phyloP scores from a whole-genome alignment of 2,113 vertebrate species.

The Sturnus vulgaris region DNA sequence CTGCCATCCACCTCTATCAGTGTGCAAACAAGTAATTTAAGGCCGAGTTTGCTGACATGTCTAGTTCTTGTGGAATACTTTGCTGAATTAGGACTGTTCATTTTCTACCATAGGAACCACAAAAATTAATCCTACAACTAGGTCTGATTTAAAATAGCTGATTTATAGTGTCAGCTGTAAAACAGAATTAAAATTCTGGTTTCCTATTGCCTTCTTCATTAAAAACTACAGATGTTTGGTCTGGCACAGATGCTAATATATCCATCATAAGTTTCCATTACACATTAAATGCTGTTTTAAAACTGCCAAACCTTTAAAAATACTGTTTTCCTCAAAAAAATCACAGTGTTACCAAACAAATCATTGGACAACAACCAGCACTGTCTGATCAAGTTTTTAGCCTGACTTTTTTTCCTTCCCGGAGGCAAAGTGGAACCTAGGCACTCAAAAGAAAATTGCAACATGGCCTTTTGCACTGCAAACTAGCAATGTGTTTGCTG shows the following conservation, averaged over 20 bases:
- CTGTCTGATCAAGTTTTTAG: neutral
- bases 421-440: neutral
- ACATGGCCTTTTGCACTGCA: neutral
- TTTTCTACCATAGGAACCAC: neutral
- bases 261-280: neutral
- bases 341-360: neutral
- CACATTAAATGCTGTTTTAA: conserved; percentile 5
- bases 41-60: neutral
- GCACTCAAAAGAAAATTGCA: conserved; percentile 2
- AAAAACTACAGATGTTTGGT: conserved; percentile 49
- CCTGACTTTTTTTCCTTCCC: neutral
- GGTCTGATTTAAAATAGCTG: neutral
- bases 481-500: conserved; percentile 30
- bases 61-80: neutral
- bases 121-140: neutral
- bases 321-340: neutral
- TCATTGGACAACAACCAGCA: neutral
- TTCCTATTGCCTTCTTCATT: neutral
- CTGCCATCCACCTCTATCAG: neutral
- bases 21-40: neutral
- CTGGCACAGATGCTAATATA: conserved; percentile 18
- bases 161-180: neutral
- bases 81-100: neutral
- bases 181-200: neutral
- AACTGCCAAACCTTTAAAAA: conserved; percentile 24